Conservation (phyloP, 2,113 vertebrate genomes). For the Mesitornis unicolor region DNA sequence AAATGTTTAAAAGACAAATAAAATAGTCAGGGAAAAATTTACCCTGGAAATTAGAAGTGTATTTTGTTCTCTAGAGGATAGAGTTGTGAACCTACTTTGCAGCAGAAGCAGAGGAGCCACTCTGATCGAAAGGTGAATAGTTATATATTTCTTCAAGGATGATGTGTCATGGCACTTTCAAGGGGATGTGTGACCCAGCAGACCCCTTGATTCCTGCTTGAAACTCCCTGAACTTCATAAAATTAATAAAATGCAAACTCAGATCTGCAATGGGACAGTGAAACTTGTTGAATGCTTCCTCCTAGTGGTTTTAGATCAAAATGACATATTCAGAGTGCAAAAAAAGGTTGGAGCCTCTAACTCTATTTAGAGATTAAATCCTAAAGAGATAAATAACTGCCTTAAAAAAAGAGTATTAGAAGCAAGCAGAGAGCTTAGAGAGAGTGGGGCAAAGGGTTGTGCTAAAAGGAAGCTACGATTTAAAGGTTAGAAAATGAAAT, state of each 20-base stretch:
- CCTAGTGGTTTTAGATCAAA: slow-evolving; percentile 55
- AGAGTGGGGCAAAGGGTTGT: neutral
- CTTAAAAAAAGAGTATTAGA: neutral
- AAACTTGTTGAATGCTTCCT: slow-evolving; percentile 66
- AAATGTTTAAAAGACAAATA: neutral
- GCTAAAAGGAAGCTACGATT: neutral
- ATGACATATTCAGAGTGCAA: neutral
- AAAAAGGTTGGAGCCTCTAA: neutral
- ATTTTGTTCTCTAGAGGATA: neutral
- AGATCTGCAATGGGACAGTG: neutral
- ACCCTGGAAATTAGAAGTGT: neutral
- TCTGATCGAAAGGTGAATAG: neutral
- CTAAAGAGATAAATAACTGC: neutral
- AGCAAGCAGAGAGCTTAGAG: neutral
- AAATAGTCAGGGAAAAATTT: neutral
- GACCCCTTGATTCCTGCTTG: neutral
- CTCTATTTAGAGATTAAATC: neutral
- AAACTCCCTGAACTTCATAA: neutral
- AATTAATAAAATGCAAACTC: neutral
- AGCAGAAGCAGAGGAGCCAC: neutral
- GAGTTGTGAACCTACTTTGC: neutral
- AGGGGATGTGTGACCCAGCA: neutral
- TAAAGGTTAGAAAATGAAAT: neutral
- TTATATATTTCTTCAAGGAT: neutral
- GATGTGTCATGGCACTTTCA: neutral